Evolutionary conservation across 2,113 vertebrate genomes (phyloP).

Genomic region (Chaetura pelagica): DNA sequence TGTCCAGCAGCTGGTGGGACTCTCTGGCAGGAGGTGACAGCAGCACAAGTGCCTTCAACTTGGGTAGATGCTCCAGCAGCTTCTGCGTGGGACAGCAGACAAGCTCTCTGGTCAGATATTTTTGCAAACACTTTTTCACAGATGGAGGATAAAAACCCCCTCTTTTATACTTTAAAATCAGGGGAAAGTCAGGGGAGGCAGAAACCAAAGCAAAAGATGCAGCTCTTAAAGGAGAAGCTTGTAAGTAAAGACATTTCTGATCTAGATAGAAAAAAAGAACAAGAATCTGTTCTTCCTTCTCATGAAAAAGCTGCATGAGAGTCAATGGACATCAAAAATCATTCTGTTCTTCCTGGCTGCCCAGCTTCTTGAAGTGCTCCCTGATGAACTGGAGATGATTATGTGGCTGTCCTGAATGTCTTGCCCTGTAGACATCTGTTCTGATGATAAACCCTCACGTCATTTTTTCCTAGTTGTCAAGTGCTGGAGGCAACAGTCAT

Average conservation of each 20-base stretch:
- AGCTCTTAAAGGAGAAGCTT: not conserved
- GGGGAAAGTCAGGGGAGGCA: not conserved
- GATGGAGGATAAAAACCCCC: not conserved
- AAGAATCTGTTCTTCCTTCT: not conserved
- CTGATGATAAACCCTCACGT: not conserved
- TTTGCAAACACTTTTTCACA: not conserved
- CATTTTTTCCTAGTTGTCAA: not conserved
- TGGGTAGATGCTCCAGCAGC: not conserved
- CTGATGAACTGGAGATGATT: slow-evolving; percentile 23
- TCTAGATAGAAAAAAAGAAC: not conserved
- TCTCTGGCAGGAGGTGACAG: not conserved
- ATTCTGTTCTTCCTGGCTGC: not conserved
- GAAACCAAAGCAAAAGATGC: not conserved
- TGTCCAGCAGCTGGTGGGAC: not conserved
- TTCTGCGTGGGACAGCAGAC: not conserved
- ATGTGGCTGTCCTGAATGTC: not conserved
- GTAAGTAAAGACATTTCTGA: not conserved
- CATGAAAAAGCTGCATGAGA: not conserved
- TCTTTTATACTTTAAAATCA: not conserved
- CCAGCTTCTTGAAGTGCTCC: not conserved
- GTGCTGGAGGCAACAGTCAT: not conserved
- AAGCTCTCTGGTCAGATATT: not conserved
- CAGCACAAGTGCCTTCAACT: too few species aligned
- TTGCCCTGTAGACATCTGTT: not conserved
- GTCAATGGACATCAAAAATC: not conserved